These are phyloP conservation scores for Otocyon megalotis DNA, from an alignment of 2,113 vertebrate genomes.

Conservation along the genomic window DNA sequence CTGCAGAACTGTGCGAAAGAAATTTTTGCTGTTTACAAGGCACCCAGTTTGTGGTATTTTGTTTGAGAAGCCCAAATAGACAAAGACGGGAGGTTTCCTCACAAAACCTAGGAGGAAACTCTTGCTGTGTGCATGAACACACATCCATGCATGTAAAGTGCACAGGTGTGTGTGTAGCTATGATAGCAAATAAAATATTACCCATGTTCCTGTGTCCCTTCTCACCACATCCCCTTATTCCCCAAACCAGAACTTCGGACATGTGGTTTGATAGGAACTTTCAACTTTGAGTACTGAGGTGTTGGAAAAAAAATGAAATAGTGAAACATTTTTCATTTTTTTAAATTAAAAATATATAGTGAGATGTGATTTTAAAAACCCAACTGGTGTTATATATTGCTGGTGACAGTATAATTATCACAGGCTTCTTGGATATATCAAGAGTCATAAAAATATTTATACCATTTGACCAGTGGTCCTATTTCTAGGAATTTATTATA, in stretches of 20 bases:
- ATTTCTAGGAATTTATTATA: neutral
- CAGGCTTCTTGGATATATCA: neutral
- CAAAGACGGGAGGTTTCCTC: neutral
- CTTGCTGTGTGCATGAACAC: too few relatives aligned
- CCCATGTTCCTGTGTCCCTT: neutral
- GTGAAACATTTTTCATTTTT: too few relatives aligned
- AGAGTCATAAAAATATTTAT: neutral
- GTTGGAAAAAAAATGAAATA: neutral
- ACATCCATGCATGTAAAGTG: neutral
- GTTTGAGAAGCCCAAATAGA: neutral
- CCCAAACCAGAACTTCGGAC: neutral
- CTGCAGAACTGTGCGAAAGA: neutral
- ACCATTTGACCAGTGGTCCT: neutral
- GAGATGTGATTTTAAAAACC: neutral
- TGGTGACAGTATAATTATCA: neutral
- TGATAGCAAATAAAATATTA: neutral
- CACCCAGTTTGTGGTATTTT: neutral
- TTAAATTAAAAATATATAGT: neutral
- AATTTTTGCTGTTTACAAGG: neutral
- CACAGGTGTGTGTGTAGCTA: neutral
- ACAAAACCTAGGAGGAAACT: neutral
- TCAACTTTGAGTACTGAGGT: neutral
- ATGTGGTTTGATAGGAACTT: neutral
- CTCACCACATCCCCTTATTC: neutral
- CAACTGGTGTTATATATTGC: neutral